Conservation (phyloP, 2,888 invertebrate genomes). For the Eudasyphora cyanicolor region DNA sequence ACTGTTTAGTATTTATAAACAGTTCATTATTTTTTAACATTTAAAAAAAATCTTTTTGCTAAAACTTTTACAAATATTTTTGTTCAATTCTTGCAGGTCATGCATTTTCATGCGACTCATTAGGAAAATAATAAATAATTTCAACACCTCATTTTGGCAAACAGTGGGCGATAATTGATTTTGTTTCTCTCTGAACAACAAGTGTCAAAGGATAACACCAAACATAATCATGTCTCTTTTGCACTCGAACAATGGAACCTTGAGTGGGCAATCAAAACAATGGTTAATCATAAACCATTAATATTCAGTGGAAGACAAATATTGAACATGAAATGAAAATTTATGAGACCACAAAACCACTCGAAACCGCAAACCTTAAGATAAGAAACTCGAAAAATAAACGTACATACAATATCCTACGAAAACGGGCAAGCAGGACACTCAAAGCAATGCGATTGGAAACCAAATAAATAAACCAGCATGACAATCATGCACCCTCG, state of each 20-base stretch:
- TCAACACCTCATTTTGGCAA: slow-evolving; percentile 51
- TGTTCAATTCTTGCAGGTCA: not conserved
- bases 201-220: slow-evolving; percentile 46
- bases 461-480: slow-evolving; percentile 53
- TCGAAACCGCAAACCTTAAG: slow-evolving; percentile 30
- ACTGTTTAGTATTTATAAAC: too few relatives aligned
- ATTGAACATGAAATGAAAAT: slow-evolving; percentile 36
- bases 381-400: slow-evolving; percentile 20
- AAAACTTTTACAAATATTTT: too few relatives aligned
- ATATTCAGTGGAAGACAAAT: slow-evolving; percentile 39
- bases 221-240: slow-evolving; percentile 22
- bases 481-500: slow-evolving; percentile 28
- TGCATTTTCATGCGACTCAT: not conserved
- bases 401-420: slow-evolving; percentile 24
- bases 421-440: slow-evolving; percentile 5
- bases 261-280: slow-evolving; percentile 47
- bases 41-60: not conserved
- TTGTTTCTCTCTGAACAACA: not conserved
- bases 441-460: not conserved
- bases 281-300: slow-evolving; percentile 45
- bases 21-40: too few relatives aligned
- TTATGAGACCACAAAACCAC: slow-evolving; percentile 53
- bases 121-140: slow-evolving; percentile 34
- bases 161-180: slow-evolving; percentile 48
- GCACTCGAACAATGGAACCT: slow-evolving; percentile 36